These are phyloP conservation scores for Bradypodion ventrale DNA, from an alignment of 2,797 vertebrate species.

Conservation along the genomic window DNA sequence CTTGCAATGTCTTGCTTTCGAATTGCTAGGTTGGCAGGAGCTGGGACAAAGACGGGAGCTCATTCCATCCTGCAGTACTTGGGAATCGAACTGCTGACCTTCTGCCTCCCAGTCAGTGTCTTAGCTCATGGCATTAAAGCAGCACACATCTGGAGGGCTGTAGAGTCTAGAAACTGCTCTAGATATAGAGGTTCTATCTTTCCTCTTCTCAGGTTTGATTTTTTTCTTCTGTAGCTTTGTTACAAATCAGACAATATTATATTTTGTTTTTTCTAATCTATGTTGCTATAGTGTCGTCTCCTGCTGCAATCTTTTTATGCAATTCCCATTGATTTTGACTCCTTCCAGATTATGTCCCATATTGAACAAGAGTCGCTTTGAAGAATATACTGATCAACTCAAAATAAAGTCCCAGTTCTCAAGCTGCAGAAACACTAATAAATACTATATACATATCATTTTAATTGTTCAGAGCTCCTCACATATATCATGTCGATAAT, in stretches of 20 bases:
- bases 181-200: not conserved
- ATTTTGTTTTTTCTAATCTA: not conserved
- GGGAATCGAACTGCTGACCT: too few species aligned
- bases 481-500: not conserved
- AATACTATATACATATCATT: not conserved
- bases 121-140: too few species aligned
- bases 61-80: too few species aligned
- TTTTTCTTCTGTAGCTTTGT: not conserved
- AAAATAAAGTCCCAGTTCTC: not conserved
- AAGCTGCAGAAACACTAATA: not conserved
- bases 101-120: too few species aligned
- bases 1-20: too few species aligned
- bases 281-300: not conserved
- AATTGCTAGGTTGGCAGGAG: too few species aligned
- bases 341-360: not conserved
- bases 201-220: not conserved
- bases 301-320: not conserved
- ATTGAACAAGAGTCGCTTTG: not conserved
- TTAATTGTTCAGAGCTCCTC: not conserved
- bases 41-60: too few species aligned
- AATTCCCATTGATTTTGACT: not conserved
- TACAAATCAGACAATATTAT: not conserved
- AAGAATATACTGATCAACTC: not conserved
- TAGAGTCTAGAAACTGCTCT: too few species aligned
- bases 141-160: too few species aligned